Evolutionary conservation across 2,888 invertebrate species (phyloP), one percentile per base, ranked within the genome.

Genomic region (Diaphora mendica): DNA sequence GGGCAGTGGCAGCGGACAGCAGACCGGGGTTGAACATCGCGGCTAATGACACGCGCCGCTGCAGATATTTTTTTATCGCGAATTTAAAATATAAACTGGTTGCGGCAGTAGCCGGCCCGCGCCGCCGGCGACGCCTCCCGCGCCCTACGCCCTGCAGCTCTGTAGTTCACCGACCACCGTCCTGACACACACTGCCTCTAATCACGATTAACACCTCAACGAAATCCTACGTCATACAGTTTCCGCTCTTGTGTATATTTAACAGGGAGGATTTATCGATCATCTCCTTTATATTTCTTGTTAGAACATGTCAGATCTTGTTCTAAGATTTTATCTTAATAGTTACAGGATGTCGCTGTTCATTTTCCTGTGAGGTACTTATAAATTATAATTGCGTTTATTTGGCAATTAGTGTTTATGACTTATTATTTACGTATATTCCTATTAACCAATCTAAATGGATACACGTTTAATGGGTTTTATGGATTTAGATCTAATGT

Each of bases 41-140:
- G 94, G 94, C 93, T 94, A 94, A 94, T 94, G 95, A 94, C 94
- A 94, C 94, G 92, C 92, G 91, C 87, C 87, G 92, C 88, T 91
- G 93, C 93, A 93, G 89, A 92, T 92, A 90, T 92, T 93, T 93
- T 93, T 94, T 94, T 90, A 94, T 94, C 92, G 93, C 93, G 91
- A 94, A 93, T 93, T 93, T 93, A 92, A 93, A 93, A 93, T 88
- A 88, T 89, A 93, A 94, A 93, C 94, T 90, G 93, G 93, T 92
- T 92, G 88, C 87, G 87, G 87, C 88, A 84, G 88, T 80, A 62
- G 39, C 59, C 17, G 64, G 80, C 69, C 71, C 70, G 70, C 69
- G 55, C 72, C 75, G 65, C 51, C 26, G 66, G 44, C 42, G 76
- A 75, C 75, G 79, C 79, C 78, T 75, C 81, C 79, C 79, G 71